These are phyloP conservation scores for Gambusia yucatana DNA, from an alignment of 2,797 vertebrate species.

Conservation along the genomic window DNA sequence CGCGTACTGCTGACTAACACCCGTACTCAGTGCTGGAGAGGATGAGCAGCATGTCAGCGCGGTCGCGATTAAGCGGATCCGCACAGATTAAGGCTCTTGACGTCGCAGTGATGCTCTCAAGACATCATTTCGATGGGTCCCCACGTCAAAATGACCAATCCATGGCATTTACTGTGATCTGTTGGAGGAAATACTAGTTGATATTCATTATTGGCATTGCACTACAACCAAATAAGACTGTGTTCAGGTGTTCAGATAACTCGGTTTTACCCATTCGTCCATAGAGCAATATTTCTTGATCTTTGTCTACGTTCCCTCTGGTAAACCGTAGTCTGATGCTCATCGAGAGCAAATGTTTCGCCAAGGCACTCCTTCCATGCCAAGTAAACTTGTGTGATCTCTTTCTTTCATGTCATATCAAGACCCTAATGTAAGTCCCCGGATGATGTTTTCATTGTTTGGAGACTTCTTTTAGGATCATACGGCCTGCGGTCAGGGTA, in stretches of 20 bases:
- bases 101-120: neutral
- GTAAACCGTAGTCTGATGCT: neutral
- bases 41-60: conserved; percentile 6
- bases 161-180: neutral
- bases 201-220: neutral
- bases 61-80: no score
- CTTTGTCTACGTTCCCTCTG: neutral
- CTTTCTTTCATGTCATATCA: neutral
- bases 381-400: neutral
- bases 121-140: neutral
- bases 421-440: neutral
- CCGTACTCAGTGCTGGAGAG: conserved; percentile 10
- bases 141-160: neutral
- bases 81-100: neutral
- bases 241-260: neutral
- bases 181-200: neutral
- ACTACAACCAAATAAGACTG: neutral
- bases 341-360: neutral
- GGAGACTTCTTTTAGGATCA: neutral
- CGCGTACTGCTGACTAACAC: conserved; percentile 10
- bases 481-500: neutral
- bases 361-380: neutral
- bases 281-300: neutral
- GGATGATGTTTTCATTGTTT: neutral
- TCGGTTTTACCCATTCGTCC: neutral